phyloP scores from a whole-genome alignment of 2,113 vertebrate species.

The Pithys albifrons region DNA sequence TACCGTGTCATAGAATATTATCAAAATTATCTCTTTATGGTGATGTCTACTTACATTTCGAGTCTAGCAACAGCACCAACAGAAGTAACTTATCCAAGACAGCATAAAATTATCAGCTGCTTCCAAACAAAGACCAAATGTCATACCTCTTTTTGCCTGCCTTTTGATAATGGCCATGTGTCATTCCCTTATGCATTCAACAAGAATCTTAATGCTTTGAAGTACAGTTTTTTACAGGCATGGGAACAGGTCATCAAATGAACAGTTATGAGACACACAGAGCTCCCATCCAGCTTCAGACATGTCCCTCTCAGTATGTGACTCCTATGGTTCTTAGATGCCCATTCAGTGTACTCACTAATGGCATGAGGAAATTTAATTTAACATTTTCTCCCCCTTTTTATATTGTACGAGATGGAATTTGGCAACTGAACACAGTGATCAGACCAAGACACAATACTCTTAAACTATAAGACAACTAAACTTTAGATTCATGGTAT shows the following conservation, averaged over 20 bases:
- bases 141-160: neutral
- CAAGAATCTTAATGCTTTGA: neutral
- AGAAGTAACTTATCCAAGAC: neutral
- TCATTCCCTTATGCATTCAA: neutral
- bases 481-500: neutral
- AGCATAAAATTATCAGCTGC: neutral
- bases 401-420: neutral
- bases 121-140: neutral
- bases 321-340: neutral
- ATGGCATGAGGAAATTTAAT: neutral
- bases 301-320: neutral
- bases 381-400: neutral
- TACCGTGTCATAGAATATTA: neutral
- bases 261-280: neutral
- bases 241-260: neutral
- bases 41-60: neutral
- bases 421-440: neutral
- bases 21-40: neutral
- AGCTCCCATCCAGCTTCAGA: neutral
- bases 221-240: neutral
- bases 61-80: neutral
- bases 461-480: neutral
- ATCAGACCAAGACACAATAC: neutral
- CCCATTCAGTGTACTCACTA: neutral
- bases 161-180: neutral